Conservation (phyloP, 2,888 invertebrate species). For the Parelbella ahira region DNA sequence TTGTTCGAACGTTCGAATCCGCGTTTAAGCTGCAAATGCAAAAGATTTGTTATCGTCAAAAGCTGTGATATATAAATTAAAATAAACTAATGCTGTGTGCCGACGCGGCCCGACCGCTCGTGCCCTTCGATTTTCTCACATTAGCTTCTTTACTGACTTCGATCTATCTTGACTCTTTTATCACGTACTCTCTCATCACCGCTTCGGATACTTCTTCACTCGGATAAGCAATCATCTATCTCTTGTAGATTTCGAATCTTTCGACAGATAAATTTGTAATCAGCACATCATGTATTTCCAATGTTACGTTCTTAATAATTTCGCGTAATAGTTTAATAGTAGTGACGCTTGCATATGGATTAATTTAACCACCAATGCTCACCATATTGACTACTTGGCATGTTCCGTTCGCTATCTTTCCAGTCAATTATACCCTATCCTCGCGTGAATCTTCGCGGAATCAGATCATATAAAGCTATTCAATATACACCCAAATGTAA, state of each 20-base stretch:
- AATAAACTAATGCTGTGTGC: slow-evolving; percentile 63
- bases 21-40: slow-evolving; percentile 77
- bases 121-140: slow-evolving; percentile 47
- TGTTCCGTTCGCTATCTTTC: slow-evolving; percentile 36
- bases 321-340: slow-evolving; percentile 28
- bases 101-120: slow-evolving; percentile 52
- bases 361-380: slow-evolving; percentile 17
- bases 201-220: slow-evolving; percentile 35
- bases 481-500: slow-evolving; percentile 69
- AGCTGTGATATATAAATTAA: slow-evolving; percentile 79
- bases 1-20: slow-evolving; percentile 76
- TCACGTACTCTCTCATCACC: slow-evolving; percentile 33
- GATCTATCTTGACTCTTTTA: slow-evolving; percentile 41
- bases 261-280: slow-evolving; percentile 41
- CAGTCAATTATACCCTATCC: slow-evolving; percentile 54
- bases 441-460: slow-evolving; percentile 42
- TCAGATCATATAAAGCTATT: slow-evolving; percentile 52
- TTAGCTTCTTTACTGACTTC: slow-evolving; percentile 50
- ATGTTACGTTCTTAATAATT: slow-evolving; percentile 26
- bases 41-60: slow-evolving; percentile 81
- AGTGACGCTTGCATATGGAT: slow-evolving; percentile 34
- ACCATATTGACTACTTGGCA: slow-evolving; percentile 23
- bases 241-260: slow-evolving; percentile 44
- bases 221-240: slow-evolving; percentile 40
- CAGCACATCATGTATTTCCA: slow-evolving; percentile 76